Base-by-base conservation (phyloP, 2,113 vertebrate genomes). In the Amphilophus citrinellus region DNA sequence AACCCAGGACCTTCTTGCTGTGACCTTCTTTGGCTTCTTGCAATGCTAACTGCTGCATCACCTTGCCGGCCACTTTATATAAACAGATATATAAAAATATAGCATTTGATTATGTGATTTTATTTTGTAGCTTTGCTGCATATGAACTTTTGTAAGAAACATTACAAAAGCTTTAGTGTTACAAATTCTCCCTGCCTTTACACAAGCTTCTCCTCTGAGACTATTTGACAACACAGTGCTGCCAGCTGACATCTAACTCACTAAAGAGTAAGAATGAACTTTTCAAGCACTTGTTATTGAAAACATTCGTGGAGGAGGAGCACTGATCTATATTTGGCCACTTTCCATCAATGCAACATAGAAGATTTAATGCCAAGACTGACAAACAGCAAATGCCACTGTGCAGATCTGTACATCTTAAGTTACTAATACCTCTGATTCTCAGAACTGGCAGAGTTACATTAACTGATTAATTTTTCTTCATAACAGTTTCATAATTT, bases 191-290 rank as follows among this genome's bases (percentile, higher is more conserved):
- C 17, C 7, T 77, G 22, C 24, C 76, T 77, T 77, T 56, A 53
- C 32, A 32, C 17, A 71, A 73, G 18, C 47, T 13, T 73, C 18
- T 73, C 68, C 68, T 73, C 47, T 73, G 17, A 73, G 47, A 73
- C 27, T 35, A 9, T 56, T n/a, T 44, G 7, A 68, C 66, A 76
- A 61, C 14, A 11, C 42, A 35, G 22, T n/a, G 24, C 50, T 63
- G 76, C 63, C 42, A 47, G 3, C 47, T 80, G 50, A 60, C 35
- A 39, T 62, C 30, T 14, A 4, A 57, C 42, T 79, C 47, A 10
- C 65, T 76, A 82, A 82, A 35, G 65, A 76, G 73, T 20, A 18
- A 82, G n/a, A 84, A 47, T 84, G 20, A 78, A 50, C 78, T 66
- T 81, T 73, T 73, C 68, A 73, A 73, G 47, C 2, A n/a, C 18